Percentiles rank a stretch among this genome's conserved stretches.
Evolutionary conservation across 1,140 invertebrate species (phyloP).

Genomic region (Drosophila kikkawai): DNA sequence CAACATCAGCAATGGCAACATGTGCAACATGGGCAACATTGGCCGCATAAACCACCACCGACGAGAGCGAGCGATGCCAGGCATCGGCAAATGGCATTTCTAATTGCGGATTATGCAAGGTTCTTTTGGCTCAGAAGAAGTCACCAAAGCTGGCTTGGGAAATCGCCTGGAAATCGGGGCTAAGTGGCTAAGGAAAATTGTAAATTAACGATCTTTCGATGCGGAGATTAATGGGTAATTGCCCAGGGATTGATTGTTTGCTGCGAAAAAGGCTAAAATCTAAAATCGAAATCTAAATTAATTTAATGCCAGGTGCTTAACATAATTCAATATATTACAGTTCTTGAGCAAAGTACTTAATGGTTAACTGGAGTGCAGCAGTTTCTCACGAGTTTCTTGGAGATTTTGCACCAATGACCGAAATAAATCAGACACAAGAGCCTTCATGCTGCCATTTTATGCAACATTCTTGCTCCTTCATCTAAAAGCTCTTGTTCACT

Average conservation of each 20-base stretch:
- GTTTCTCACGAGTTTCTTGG: neutral
- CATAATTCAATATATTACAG: neutral
- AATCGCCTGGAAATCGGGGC: conserved; percentile 42
- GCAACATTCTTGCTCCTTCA: conserved; percentile 19
- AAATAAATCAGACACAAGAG: conserved; percentile 19
- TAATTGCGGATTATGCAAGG: conserved; percentile 78
- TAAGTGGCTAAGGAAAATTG: conserved; percentile 34
- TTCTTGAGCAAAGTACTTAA: neutral
- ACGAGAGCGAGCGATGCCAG: conserved; percentile 13
- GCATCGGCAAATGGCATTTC: conserved; percentile 69
- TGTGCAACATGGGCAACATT: conserved; percentile 15
- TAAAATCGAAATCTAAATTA: neutral
- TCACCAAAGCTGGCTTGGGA: conserved; percentile 36
- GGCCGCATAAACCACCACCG: conserved; percentile 15
- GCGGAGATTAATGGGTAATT: conserved; percentile 34
- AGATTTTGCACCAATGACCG: conserved; percentile 4
- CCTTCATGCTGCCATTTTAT: conserved; percentile 9
- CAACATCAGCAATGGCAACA: conserved; percentile 24
- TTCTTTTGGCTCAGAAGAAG: conserved; percentile 53
- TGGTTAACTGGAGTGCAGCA: neutral
- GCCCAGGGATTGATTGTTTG: conserved; percentile 11
- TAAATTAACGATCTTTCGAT: conserved; percentile 18
- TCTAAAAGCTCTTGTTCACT: conserved; percentile 6
- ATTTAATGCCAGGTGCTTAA: neutral
- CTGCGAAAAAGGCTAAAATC: neutral